A percentile compares a stretch with the other conserved stretches of the same genome.
phyloP scores from a whole-genome alignment of 1,140 invertebrate species.

The Microvelia longipes region DNA sequence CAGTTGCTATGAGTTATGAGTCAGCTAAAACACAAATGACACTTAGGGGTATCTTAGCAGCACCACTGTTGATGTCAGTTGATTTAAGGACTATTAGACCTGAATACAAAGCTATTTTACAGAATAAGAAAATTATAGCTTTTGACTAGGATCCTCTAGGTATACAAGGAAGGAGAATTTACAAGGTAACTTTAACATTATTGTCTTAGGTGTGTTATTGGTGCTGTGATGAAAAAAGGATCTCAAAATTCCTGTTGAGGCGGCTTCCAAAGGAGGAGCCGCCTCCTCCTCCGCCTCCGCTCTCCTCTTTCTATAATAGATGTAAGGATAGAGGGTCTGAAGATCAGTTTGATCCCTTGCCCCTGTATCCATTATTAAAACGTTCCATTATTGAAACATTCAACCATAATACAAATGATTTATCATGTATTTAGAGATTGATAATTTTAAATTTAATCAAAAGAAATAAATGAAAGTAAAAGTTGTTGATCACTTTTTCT shows the following conservation, averaged over 20 bases:
- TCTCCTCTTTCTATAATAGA: conserved; percentile 1
- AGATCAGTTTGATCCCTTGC: conserved; percentile 79
- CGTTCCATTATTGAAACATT: conserved; percentile 77
- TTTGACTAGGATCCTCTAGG: conserved; percentile 92
- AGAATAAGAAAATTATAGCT: conserved; percentile 84
- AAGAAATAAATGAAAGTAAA: too few species aligned
- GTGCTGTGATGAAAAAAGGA: too few species aligned
- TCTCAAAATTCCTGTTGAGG: too few species aligned
- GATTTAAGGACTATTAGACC: conserved; percentile 78
- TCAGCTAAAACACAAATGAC: conserved; percentile 95
- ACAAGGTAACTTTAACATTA: too few species aligned
- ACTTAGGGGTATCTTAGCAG: conserved; percentile 90
- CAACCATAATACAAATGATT: conserved; percentile 73
- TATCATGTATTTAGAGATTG: too few species aligned
- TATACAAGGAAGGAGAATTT: conserved; percentile 64
- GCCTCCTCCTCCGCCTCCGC: too few species aligned
- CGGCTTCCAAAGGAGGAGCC: neutral
- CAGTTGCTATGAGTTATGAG: too few species aligned
- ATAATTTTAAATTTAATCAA: too few species aligned
- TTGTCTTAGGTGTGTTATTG: too few species aligned
- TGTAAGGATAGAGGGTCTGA: conserved; percentile 74
- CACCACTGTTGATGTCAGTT: conserved; percentile 91
- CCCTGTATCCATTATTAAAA: conserved; percentile 63
- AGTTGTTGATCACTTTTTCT: too few species aligned
- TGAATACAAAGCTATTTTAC: conserved; percentile 81